These are phyloP conservation scores for Coleophora deauratella DNA, from an alignment of 2,888 invertebrate genomes.

Conservation along the genomic window DNA sequence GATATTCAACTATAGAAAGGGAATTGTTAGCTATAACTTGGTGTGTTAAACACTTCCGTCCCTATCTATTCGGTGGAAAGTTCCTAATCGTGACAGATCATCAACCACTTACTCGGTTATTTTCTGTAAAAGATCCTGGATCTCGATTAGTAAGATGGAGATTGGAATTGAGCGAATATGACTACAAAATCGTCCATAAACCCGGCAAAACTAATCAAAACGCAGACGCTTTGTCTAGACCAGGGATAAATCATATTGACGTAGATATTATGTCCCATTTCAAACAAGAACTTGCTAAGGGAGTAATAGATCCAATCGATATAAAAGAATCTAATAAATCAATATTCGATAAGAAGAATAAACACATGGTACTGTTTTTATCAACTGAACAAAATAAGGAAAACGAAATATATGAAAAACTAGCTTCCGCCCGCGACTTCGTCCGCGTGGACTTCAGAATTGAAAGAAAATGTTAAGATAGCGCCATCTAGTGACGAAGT, in stretches of 20 bases:
- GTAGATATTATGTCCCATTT: constrained; percentile 4
- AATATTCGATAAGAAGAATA: no score
- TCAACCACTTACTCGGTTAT: constrained; percentile 3
- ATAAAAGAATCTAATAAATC: no score
- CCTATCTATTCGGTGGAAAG: constrained; percentile 7
- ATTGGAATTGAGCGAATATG: constrained; percentile 1
- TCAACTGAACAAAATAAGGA: no score
- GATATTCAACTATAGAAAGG: constrained; percentile 13
- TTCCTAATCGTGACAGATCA: background rate
- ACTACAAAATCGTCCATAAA: constrained; percentile 26
- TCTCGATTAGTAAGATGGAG: background rate
- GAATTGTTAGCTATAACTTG: constrained; percentile 12
- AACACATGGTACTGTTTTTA: no score
- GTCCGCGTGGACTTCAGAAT: no score
- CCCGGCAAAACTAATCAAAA: constrained; percentile 23
- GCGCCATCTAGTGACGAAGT: no score
- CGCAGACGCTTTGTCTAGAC: constrained; percentile 23
- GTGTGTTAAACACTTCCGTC: constrained; percentile 10
- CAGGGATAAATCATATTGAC: no score
- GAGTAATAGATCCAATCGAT: no score
- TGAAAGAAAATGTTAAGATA: no score
- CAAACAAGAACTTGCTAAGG: no score
- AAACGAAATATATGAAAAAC: no score
- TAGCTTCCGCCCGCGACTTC: no score
- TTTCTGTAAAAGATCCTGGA: background rate